A percentile compares a stretch with the other conserved stretches of the same genome.
phyloP scores from a whole-genome alignment of 2,113 vertebrate species.

The Petroica traversi region DNA sequence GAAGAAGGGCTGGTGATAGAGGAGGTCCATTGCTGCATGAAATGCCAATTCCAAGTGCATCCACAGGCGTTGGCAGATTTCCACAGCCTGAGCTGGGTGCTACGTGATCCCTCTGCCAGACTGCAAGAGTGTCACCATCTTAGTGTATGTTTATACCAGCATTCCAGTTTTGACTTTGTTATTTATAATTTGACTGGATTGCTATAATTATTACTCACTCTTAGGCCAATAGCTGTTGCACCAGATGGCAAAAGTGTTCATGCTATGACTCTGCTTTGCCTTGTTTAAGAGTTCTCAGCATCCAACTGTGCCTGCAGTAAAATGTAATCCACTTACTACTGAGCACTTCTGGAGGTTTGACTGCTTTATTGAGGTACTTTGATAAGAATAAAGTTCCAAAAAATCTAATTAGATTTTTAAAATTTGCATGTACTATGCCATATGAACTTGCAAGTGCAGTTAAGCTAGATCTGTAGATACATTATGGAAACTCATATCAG shows the following conservation, averaged over 20 bases:
- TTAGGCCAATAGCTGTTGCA: background rate
- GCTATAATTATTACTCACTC: background rate
- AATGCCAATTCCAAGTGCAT: background rate
- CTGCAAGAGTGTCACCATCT: rapidly evolving
- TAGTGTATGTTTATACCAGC: background rate
- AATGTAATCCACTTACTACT: background rate
- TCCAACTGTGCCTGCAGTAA: background rate
- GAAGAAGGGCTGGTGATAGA: background rate
- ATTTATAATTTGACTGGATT: background rate
- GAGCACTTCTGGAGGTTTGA: background rate
- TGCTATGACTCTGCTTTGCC: background rate
- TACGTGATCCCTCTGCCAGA: background rate
- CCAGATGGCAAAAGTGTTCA: background rate
- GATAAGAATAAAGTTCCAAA: background rate
- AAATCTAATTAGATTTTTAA: background rate
- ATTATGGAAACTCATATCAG: background rate
- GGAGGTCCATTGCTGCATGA: background rate
- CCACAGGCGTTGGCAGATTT: background rate
- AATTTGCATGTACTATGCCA: background rate
- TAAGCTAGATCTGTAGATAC: background rate
- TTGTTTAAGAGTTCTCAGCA: background rate
- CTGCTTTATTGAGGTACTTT: background rate
- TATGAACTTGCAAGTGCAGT: background rate
- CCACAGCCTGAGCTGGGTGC: background rate
- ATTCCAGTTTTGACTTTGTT: background rate